A percentile compares a stretch with the other conserved stretches of the same genome.
Conservation (phyloP, 2,797 vertebrate species). For the Passerculus sandwichensis region DNA sequence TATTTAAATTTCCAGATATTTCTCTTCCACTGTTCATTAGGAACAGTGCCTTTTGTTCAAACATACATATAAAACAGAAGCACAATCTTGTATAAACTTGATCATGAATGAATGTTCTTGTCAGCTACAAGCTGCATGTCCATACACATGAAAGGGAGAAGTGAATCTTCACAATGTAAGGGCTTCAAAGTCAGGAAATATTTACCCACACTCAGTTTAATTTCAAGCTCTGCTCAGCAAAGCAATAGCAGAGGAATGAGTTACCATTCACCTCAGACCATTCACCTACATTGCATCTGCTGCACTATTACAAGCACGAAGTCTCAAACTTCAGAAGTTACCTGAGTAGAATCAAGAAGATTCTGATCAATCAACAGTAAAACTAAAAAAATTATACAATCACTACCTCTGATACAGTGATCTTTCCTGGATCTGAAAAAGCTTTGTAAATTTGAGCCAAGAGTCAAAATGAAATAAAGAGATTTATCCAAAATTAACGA, state of each 20-base stretch:
- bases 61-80: not conserved
- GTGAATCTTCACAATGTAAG: not conserved
- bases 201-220: not conserved
- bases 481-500: not conserved
- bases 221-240: slow-evolving; percentile 12
- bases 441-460: not conserved
- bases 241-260: not conserved
- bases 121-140: not conserved
- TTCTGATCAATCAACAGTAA: not conserved
- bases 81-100: not conserved
- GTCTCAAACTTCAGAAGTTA: not conserved
- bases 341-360: not conserved
- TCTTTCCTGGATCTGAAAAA: not conserved
- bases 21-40: not conserved
- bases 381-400: not conserved
- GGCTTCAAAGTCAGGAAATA: not conserved
- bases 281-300: not conserved
- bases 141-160: not conserved
- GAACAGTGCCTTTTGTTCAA: not conserved
- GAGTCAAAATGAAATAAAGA: not conserved
- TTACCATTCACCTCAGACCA: not conserved
- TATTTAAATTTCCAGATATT: not conserved
- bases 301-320: not conserved
- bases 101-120: not conserved
- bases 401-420: not conserved